Base-by-base conservation (phyloP, 2,113 vertebrate species). In the Hydrolagus affinis region DNA sequence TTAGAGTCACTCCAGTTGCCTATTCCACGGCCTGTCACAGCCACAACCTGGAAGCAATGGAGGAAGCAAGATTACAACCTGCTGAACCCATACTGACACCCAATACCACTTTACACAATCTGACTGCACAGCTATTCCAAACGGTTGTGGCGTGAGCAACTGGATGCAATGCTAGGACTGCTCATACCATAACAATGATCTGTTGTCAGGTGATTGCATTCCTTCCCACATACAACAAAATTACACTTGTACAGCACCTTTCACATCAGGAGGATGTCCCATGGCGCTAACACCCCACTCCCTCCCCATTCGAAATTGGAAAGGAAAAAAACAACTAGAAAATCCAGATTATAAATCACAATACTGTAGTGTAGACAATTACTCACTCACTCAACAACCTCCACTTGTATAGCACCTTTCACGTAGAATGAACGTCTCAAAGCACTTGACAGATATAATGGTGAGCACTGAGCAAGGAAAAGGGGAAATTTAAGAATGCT, bases 1-100 rank as follows among this genome's bases (percentile, higher is more conserved):
- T 97, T 99, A 28, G 94, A 87, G 76, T 96, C 95, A 0, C 95
- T 96, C 97, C 97, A 99, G 64, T 97, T 98, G 56, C 97, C 97
- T 15, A 96, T 92, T 3, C 97, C 97, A 86, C 95, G 94, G 88
- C 96, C 95, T 66, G 97, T 99, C 71, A 98, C 96, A 0, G 97
- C 97, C 85, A 97, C 96, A 90, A 98, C 97, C 98, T 99, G 92
- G 88, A 32, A 83, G 32, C 15, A 83, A 32, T 32, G 62, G 32
- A 59, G 28, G 7, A 83, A 11, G 19, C 19, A 3, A 62, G 11
- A 19, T 83, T 68, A 83, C 23, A 83, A 30, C 30, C 77, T 83
- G 25, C 32, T 32, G 7, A 32, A 83, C 30, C 17, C 11, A 80
- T 25, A 44, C 44, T 3, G 44, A 44, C 6, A 12, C 17, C 30